A percentile compares a stretch with the other conserved stretches of the same genome.
phyloP scores from a whole-genome alignment of 2,797 vertebrate species.

The Rhinoraja longicauda region DNA sequence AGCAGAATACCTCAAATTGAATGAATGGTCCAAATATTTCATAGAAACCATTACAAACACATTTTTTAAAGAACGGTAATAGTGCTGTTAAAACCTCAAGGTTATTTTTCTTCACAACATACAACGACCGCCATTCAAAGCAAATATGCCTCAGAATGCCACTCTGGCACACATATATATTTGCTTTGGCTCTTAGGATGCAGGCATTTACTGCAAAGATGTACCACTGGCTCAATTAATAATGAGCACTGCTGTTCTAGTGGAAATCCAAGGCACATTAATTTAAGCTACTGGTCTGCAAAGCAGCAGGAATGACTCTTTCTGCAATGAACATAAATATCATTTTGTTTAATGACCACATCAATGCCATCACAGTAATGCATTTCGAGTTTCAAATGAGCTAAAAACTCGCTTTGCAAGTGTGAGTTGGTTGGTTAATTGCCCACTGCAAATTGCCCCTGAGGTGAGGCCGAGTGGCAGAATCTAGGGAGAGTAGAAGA shows the following conservation, averaged over 20 bases:
- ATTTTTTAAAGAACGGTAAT: not conserved
- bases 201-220: not conserved
- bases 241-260: not conserved
- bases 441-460: too few relatives aligned
- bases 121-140: not conserved
- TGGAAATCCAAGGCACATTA: not conserved
- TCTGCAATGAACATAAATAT: not conserved
- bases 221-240: not conserved
- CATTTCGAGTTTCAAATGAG: not conserved
- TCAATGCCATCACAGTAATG: not conserved
- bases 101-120: not conserved
- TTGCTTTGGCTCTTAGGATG: not conserved
- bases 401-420: not conserved
- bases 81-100: not conserved
- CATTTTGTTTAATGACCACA: not conserved
- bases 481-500: too few relatives aligned
- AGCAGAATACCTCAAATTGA: not conserved
- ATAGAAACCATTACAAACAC: not conserved
- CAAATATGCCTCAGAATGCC: not conserved
- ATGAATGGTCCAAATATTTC: not conserved
- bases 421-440: too few relatives aligned
- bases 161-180: not conserved
- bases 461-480: too few relatives aligned
- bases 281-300: not conserved
- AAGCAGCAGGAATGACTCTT: not conserved